Percentiles rank a stretch among this genome's conserved stretches.
Evolutionary conservation across 2,113 vertebrate species (phyloP).

Genomic region (Tragelaphus buxtoni): DNA sequence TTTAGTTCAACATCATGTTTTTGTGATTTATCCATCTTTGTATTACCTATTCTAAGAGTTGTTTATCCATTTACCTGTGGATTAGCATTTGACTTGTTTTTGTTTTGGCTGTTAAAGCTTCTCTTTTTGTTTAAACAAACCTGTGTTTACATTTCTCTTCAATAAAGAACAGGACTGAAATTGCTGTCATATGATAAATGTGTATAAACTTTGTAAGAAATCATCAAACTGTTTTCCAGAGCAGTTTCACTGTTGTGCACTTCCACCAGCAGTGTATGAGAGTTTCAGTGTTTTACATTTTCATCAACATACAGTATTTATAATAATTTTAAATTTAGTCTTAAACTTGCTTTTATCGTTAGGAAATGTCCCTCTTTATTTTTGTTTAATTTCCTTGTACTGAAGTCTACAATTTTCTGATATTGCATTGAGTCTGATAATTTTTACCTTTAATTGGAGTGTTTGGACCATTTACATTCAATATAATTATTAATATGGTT

Average conservation of each 20-base stretch:
- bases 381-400: background rate
- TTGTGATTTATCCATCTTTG: background rate
- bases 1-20: background rate
- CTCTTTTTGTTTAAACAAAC: background rate
- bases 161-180: background rate
- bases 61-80: background rate
- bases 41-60: background rate
- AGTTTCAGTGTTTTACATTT: background rate
- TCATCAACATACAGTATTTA: background rate
- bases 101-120: background rate
- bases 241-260: background rate
- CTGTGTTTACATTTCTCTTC: background rate
- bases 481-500: background rate
- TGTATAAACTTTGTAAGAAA: background rate
- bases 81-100: background rate
- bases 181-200: background rate
- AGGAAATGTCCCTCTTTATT: background rate
- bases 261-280: background rate
- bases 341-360: conserved; percentile 1
- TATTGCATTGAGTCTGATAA: background rate
- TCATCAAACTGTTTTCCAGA: background rate
- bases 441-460: background rate
- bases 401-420: background rate
- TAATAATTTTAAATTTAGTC: background rate
- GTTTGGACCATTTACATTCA: background rate